Percentiles rank a stretch among this genome's conserved stretches.
Evolutionary conservation across 2,797 vertebrate species (phyloP).

Genomic region (Brotula barbata): DNA sequence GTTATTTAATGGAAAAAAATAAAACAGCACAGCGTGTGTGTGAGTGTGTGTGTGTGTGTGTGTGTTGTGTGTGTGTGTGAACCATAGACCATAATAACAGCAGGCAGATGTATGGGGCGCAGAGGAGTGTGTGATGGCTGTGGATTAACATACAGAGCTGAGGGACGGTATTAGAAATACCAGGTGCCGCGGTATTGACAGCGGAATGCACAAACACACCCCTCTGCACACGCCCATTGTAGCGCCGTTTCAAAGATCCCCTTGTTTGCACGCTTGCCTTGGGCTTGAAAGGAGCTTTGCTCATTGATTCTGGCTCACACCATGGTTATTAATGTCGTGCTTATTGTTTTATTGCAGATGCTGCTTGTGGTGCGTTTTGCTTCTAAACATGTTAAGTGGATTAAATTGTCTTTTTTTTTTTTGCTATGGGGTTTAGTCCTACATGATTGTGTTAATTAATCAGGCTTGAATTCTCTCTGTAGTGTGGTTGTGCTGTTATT

Average conservation of each 20-base stretch:
- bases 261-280: conserved; percentile 59
- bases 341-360: conserved; percentile 9
- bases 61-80: no score
- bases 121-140: conserved; percentile 6
- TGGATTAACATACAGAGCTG: conserved; percentile 14
- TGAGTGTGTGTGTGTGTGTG: no score
- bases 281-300: conserved; percentile 30
- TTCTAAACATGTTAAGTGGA: conserved; percentile 2
- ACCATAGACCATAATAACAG: not conserved
- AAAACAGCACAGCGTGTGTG: not conserved
- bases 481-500: conserved; percentile 31
- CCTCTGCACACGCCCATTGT: conserved; percentile 75
- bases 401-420: not conserved
- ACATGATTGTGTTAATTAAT: conserved; percentile 7
- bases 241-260: conserved; percentile 63
- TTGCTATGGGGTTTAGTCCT: not conserved
- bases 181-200: conserved; percentile 77
- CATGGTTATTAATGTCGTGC: conserved; percentile 10
- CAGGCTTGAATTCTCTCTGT: conserved; percentile 8
- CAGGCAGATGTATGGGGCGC: not conserved
- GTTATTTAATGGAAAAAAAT: not conserved
- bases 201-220: conserved; percentile 78
- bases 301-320: conserved; percentile 25
- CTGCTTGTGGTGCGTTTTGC: conserved; percentile 2
- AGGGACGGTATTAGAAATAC: conserved; percentile 47